Conservation (phyloP, 2,888 invertebrate species). For the Agonum fuliginosum region DNA sequence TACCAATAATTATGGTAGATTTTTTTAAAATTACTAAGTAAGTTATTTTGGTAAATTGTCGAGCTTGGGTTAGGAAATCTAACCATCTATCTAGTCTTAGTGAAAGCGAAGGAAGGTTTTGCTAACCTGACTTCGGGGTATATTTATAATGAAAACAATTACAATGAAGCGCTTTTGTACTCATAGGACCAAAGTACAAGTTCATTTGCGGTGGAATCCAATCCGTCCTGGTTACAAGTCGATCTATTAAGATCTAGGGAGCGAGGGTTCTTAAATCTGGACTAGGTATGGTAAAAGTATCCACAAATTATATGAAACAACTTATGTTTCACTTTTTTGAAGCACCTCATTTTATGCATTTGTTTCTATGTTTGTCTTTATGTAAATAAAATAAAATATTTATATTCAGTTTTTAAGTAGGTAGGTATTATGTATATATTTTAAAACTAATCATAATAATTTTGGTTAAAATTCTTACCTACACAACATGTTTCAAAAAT, state of each 20-base stretch:
- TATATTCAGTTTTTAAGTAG: too few species aligned
- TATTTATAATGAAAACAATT: constrained; percentile 49
- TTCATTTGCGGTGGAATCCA: constrained; percentile 48
- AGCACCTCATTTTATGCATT: neutral
- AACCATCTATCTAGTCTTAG: neutral
- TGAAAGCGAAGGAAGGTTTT: constrained; percentile 18
- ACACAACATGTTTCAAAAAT: too few species aligned
- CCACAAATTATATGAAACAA: constrained; percentile 37
- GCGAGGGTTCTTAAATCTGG: neutral
- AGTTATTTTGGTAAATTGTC: neutral
- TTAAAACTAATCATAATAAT: too few species aligned
- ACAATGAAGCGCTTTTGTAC: constrained; percentile 47
- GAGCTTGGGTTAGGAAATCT: neutral
- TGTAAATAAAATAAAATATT: too few species aligned
- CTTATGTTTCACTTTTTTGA: neutral
- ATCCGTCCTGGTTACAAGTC: constrained; percentile 42
- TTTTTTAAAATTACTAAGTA: too few species aligned
- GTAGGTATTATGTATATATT: too few species aligned
- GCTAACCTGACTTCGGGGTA: constrained; percentile 27
- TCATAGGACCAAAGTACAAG: constrained; percentile 45
- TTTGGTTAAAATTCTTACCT: too few species aligned
- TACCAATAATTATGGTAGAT: too few species aligned
- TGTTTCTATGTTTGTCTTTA: too few species aligned
- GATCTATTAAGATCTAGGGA: constrained; percentile 47
- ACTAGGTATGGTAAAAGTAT: neutral